Conservation (phyloP, 2,113 vertebrate genomes). For the Oncorhynchus tshawytscha region DNA sequence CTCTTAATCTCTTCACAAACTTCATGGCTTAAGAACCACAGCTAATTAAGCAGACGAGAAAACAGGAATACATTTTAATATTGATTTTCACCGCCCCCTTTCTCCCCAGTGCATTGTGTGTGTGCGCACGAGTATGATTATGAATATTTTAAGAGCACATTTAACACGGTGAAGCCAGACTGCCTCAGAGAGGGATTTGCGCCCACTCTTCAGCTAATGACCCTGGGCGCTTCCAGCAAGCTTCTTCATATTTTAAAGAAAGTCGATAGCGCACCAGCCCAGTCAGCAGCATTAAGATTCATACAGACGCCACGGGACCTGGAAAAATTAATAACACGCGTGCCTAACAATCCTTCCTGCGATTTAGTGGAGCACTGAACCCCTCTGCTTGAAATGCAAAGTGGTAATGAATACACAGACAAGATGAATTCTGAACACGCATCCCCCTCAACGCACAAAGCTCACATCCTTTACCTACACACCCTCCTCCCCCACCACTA, state of each 20-base stretch:
- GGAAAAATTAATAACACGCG: slow-evolving; percentile 81
- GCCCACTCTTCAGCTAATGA: slow-evolving; percentile 82
- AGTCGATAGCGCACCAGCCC: slow-evolving; percentile 78
- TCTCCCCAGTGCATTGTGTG: slow-evolving; percentile 40
- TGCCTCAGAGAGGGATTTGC: slow-evolving; percentile 74
- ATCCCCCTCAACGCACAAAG: slow-evolving; percentile 28
- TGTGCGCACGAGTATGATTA: slow-evolving; percentile 75
- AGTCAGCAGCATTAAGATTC: slow-evolving; percentile 82
- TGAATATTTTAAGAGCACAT: slow-evolving; percentile 84
- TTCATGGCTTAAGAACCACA: slow-evolving; percentile 75
- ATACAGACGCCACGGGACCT: slow-evolving; percentile 76
- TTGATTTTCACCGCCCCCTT: slow-evolving; percentile 66
- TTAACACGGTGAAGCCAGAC: slow-evolving; percentile 77
- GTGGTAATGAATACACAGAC: slow-evolving; percentile 71
- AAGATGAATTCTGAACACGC: slow-evolving; percentile 73
- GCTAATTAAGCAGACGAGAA: slow-evolving; percentile 80
- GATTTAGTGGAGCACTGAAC: slow-evolving; percentile 74
- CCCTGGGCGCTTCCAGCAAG: slow-evolving; percentile 80
- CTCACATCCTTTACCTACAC: slow-evolving; percentile 37
- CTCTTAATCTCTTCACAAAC: slow-evolving; percentile 77
- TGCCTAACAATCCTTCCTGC: slow-evolving; percentile 82
- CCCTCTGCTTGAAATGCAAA: slow-evolving; percentile 77
- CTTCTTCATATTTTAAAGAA: slow-evolving; percentile 84
- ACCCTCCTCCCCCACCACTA: neutral
- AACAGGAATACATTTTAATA: slow-evolving; percentile 83